Base-by-base conservation (phyloP, 2,888 invertebrate species). In the Synanthedon formicaeformis region DNA sequence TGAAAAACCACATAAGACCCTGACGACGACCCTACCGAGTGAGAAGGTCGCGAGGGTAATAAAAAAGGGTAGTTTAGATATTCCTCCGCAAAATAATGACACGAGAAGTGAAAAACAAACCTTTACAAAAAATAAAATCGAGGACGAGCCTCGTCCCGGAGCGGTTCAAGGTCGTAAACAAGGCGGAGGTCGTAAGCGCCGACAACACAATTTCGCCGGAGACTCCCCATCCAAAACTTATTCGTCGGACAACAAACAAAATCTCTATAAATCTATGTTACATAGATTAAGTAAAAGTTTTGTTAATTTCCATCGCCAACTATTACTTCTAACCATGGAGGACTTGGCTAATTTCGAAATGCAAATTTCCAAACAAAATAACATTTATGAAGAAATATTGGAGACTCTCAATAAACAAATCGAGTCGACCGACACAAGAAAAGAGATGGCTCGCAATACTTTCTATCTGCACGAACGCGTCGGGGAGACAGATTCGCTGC, bases 31-130 rank as follows among this genome's bases (percentile, higher is more conserved):
- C 55, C 52, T 51, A 53, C 53, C 52, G 12, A 49, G 12, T 14
- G 55, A 50, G 49, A 53, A 52, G 52, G 55, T 53, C 57, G 61
- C 60, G 59, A 60, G 59, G 58, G 60, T 53, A 55, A 58, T 57
- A 56, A 63, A 60, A 59, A 58, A 58, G 41, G 58, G 52, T 53
- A 56, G 51, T 50, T 53, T 34, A 55, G 52, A 55, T 48, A 54
- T 53, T 55, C 53, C 53, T 50, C 50, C 45, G 48, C 49, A 51
- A 52, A 52, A 52, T 54, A 54, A 56, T 56, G 52, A 45, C 40
- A 56, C 51, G 51, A 52, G 54, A 18, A 50, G 40, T 53, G 50
- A 55, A 57, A 52, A 50, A 51, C 50, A 53, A 52, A 49, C 50
- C 18, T 51, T 54, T 50, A 34, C 40, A 51, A 54, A 55, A 51